phyloP scores from a whole-genome alignment of 2,113 vertebrate species.

The Prunella fulvescens region DNA sequence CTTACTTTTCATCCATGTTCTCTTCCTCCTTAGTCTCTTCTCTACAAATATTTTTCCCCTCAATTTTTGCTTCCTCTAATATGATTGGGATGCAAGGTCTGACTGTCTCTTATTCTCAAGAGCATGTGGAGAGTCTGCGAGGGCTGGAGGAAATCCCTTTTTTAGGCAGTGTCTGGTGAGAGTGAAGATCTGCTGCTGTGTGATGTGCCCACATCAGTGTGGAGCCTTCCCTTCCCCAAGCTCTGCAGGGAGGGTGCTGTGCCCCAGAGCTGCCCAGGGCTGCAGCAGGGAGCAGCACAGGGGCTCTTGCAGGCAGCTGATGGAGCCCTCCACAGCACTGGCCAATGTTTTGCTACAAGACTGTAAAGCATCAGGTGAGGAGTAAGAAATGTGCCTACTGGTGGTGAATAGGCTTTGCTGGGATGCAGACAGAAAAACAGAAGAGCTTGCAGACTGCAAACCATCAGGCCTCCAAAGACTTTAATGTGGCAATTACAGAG shows the following conservation, averaged over 20 bases:
- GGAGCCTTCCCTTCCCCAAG: neutral
- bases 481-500: neutral
- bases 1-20: neutral
- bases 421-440: neutral
- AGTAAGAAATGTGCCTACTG: neutral
- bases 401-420: neutral
- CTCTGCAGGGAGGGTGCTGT: neutral
- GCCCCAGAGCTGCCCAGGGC: neutral
- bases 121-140: neutral
- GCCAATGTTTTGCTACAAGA: accelerated
- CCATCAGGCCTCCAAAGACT: neutral
- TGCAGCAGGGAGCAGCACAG: neutral
- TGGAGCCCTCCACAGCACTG: neutral
- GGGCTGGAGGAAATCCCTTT: neutral
- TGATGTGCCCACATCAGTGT: too few relatives aligned
- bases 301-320: neutral
- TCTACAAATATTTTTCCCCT: neutral
- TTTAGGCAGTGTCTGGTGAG: neutral
- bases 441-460: neutral
- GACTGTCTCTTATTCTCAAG: neutral
- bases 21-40: neutral
- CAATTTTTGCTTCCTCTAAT: neutral
- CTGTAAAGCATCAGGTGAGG: neutral
- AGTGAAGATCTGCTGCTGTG: neutral
- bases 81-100: neutral